Conservation (phyloP, 2,888 invertebrate genomes). For the Aphidius colemani region DNA sequence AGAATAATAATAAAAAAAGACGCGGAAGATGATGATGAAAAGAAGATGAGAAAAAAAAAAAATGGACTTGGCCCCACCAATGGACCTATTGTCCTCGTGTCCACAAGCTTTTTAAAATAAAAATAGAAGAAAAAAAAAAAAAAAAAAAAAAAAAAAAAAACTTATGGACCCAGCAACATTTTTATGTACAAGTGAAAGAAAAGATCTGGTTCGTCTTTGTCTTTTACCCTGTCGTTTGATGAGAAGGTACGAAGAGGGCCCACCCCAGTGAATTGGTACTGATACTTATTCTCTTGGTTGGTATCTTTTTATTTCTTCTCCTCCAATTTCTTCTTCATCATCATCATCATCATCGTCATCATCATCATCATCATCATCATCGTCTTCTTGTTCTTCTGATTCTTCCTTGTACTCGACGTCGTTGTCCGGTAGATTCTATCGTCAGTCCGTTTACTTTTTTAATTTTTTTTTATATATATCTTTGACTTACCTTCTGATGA, state of each 20-base stretch:
- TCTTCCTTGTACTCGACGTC: constrained; percentile 34
- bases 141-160: constrained; percentile 47
- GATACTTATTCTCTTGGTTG: constrained; percentile 15
- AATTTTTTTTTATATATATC: not conserved
- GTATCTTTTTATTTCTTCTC: constrained; percentile 5
- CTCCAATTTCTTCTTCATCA: constrained; percentile 15
- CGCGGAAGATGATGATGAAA: constrained; percentile 3
- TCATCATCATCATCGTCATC: constrained; percentile 21
- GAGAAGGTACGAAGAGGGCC: constrained; percentile 20
- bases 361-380: constrained; percentile 9
- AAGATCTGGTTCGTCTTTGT: constrained; percentile 23
- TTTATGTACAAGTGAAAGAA: constrained; percentile 33
- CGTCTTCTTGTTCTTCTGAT: constrained; percentile 22
- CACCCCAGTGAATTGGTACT: constrained; percentile 20
- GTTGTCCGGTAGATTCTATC: constrained; percentile 55
- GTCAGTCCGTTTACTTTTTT: constrained; percentile 40
- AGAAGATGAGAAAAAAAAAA: constrained; percentile 3
- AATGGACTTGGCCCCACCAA: constrained; percentile 40
- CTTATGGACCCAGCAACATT: constrained; percentile 39
- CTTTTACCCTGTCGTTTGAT: constrained; percentile 35
- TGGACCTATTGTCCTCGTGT: constrained; percentile 58
- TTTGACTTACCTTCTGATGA: constrained; percentile 39
- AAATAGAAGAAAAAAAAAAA: too few relatives aligned
- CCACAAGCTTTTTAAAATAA: too few relatives aligned
- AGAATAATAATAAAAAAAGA: constrained; percentile 32